Evolutionary conservation across 2,797 vertebrate genomes (phyloP), one percentile per base, ranked within the genome.

Genomic region (Urophycis tenuis): DNA sequence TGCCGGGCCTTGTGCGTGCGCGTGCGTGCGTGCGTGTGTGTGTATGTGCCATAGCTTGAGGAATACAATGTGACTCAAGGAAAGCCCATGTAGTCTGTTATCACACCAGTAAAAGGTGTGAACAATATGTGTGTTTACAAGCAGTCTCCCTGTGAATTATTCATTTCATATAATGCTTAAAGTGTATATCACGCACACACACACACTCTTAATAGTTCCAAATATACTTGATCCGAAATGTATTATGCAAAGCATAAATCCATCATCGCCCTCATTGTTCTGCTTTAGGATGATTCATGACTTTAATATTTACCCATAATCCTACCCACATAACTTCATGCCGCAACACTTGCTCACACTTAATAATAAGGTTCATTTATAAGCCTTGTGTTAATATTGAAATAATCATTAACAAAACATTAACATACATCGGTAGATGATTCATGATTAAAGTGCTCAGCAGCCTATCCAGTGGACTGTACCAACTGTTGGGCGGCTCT

Each of bases 161-260:
- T 1, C 8, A 53, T 53, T 53, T 53, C 9, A 25, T 29, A 64
- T 11, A 25, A n/a, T 64, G n/a, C 82, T n/a, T n/a, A n/a, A n/a
- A n/a, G n/a, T n/a, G n/a, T n/a, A n/a, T n/a, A n/a, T n/a, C n/a
- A n/a, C n/a, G n/a, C n/a, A 81, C 81, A 84, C 82, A 84, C 39
- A 81, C 81, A 75, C 29, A 74, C 25, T 84, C 80, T 73, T 11
- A 67, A 30, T 30, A 30, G 29, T 25, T 29, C 30, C 9, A 12
- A 69, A 31, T 30, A 14, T 31, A 30, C 31, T 70, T 70, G 9
- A 1, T 31, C 29, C 33, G 69, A 71, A 71, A 33, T 33, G 14
- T 32, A 33, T 33, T 17, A 71, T 71, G 69, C 69, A 33, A 25
- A 11, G 60, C 49, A 60, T 25, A 60, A 60, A 9, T 60, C 3